Base-by-base conservation (phyloP, 2,888 invertebrate species). In the Molanna angustata region DNA sequence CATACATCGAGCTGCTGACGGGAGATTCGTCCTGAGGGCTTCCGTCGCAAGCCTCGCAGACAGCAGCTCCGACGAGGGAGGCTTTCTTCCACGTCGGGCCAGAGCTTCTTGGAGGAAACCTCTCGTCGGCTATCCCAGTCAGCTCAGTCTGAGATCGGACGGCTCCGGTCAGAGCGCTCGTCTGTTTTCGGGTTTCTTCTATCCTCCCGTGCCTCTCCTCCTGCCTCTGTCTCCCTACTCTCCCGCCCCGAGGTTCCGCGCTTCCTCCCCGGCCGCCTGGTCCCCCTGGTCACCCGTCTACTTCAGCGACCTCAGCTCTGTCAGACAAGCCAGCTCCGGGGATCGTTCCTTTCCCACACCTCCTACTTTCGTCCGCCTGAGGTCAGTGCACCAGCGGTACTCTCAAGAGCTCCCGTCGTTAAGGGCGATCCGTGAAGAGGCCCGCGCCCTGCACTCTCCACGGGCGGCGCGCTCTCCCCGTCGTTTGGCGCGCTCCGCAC, bases 241-340 rank as follows among this genome's bases (percentile, higher is more conserved):
- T 6, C 61, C 62, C 9, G 54, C 57, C 9, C 58, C 58, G 9
- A 71, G 72, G 17, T 65, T 70, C 62, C 72, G 72, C 57, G 72
- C 75, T 60, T 70, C 76, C 54, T 68, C 66, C 59, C 51, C 59
- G 62, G 65, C 78, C 40, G 73, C 80, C 50, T 78, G 82, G 67
- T 79, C 85, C 2, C 86, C 87, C 52, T 86, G 86, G 79, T 83
- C 86, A 14, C 83, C 86, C 49, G 78, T 85, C 57, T 89, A 90
- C 73, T 87, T 89, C 65, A 90, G 88, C 67, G 92, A 93, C 72
- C 80, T 93, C 63, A 92, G 92, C 72, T 91, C 91, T 37, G 92
- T 93, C 55, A 82, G 86, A 42, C 85, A 85, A 65, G 85, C 89
- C 39, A 87, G 88, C 63, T 88, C 89, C 16, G 88, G 82, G 6